Base-by-base conservation (phyloP, 2,113 vertebrate species). In the Pseudorasbora parva region DNA sequence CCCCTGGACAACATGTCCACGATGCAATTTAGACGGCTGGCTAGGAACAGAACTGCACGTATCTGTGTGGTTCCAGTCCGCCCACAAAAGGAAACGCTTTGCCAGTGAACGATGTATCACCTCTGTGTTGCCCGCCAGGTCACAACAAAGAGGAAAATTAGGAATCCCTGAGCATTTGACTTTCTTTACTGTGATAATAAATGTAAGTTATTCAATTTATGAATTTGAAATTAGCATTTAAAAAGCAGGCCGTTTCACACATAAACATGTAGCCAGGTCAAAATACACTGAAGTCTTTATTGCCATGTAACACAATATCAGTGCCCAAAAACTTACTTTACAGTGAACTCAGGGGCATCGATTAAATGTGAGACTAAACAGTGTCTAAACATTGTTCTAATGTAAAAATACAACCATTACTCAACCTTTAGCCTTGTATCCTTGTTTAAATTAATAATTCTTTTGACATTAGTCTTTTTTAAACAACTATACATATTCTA, bases 211-310 rank as follows among this genome's bases (percentile, higher is more conserved):
- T 23, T 59, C 8, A 10, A 10, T 59, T 23, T 21, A 54, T 54
- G 51, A 8, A 54, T 54, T 54, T 54, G 2, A 54, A 54, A 54
- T 15, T 27, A 19, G 1, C 14, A 8, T 30, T 7, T 33, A 66
- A 37, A 19, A 68, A 68, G 21, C 64, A 68, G 4, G 17, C 8
- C 7, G 19, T n/a, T 41, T 41, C 33, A 41, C 33, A 21, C 27
- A 66, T 19, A 41, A 68, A 54, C 49, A 19, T 25, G 7, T 5
- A 68, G 8, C 54, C 15, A 23, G 21, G 60, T 83, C 54, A 37
- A 91, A 89, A 90, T 86, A 37, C 72, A 68, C 7, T 76, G 88
- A 78, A 85, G 80, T 45, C 47, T 83, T 92, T 91, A 93, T 93
- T 92, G 82, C 87, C 87, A 90, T 83, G 71, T 88, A 85, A 80